Base-by-base conservation (phyloP, 2,797 vertebrate genomes). In the Ctenochaetus hawaiiensis region DNA sequence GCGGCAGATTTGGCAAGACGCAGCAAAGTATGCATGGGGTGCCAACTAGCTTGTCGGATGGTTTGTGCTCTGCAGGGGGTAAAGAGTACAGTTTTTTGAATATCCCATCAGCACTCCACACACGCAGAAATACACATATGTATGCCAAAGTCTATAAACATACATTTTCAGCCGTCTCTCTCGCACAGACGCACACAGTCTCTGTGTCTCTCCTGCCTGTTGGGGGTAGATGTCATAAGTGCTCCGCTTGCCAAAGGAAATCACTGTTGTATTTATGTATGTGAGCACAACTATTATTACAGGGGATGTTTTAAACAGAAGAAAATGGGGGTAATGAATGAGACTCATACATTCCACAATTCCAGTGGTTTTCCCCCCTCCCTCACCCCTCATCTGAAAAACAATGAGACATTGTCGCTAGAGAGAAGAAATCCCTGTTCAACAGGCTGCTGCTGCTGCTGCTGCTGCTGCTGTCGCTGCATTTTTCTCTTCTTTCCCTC, bases 401-500 rank as follows among this genome's bases (percentile, higher is more conserved):
- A 94, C 92, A 95, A 93, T 86, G 81, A 87, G 61, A 91, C 89
- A 83, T 92, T 95, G 93, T 93, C 72, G 20, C 82, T 64, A 20
- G 60, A 88, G 68, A 90, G 72, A 88, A 89, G 68, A 91, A 80
- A 84, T 83, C 68, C 22, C 41, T 67, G 62, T 82, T 88, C 78
- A 83, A 66, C 73, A 54, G 41, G 44, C 82, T 71, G 58, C 56
- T 57, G 48, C 61, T 41, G 39, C 39, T 41, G 39, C 39, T 41
- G 39, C 39, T 43, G 58, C 56, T 18, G 41, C 72, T 59, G 57
- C 69, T 71, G 61, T 43, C 45, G 52, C 26, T 72, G 63, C 72
- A 51, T 80, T 72, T 83, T 70, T 41, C 58, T 52, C 8, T 47
- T 80, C 69, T 83, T 70, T 44, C 48, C 44, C 56, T 71, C 70